Evolutionary conservation across 2,888 invertebrate species (phyloP), one percentile per base, ranked within the genome.

Genomic region (Agriopis marginaria): DNA sequence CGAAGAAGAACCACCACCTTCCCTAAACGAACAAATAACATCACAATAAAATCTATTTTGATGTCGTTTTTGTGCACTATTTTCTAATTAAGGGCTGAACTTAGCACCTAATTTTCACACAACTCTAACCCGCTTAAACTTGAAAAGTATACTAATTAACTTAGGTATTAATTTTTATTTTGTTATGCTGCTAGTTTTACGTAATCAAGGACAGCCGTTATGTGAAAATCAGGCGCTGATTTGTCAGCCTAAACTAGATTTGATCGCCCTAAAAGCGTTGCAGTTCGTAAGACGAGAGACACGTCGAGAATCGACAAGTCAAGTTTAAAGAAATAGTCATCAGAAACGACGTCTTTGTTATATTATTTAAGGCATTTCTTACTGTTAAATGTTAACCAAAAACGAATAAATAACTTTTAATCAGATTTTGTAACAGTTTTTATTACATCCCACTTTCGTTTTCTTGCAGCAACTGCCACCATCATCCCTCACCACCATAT

Each of bases 1-100:
- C 39, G 59, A 70, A 0, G 89, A 90, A 66, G 90, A 89, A 63
- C 89, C 90, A 10, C 87, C 88, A 0, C 73, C 71, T 12, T 70
- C 74, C 12, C 71, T 73, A 61, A 77, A 79, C 68, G 54, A 44
- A 53, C 42, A 45, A 66, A 53, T 8, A 44, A 5, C 7, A 11
- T 8, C 62, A 54, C 63, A 63, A 63, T 68, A 56, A 56, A 42
- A 53, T n/a, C 1, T 9, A 49, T 39, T 39, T 17, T 40, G 39
- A 10, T 51, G 23, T 10, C 7, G 32, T 11, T 12, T 12, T 32
- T 39, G 32, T 12, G 32, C 7, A 53, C 7, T 39, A 12, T 39
- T 6, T 11, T 53, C 6, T 9, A 32, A 12, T n/a, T 47, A 47
- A 47, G n/a, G n/a, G 32, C 32, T 3, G 3, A 32, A 32, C 32